A percentile compares a stretch with the other conserved stretches of the same genome.
phyloP scores from a whole-genome alignment of 2,888 invertebrate species.

The Metacarcinus magister region DNA sequence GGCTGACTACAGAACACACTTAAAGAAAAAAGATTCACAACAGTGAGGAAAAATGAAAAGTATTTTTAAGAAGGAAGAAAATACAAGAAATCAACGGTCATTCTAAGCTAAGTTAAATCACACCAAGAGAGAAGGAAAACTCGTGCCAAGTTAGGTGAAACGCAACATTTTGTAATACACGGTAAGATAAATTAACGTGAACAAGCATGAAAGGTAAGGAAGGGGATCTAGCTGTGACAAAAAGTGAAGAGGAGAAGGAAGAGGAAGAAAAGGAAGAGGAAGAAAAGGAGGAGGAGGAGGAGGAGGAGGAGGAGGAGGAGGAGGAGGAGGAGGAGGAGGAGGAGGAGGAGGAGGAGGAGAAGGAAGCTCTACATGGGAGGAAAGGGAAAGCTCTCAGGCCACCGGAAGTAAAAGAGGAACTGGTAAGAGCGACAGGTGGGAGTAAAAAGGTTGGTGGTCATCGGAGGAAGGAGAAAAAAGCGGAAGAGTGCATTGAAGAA shows the following conservation, averaged over 20 bases:
- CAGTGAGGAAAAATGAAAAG: neutral
- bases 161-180: neutral
- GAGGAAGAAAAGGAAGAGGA: neutral
- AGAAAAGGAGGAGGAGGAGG: constrained; percentile 6
- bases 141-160: too few relatives aligned
- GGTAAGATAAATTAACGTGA: neutral
- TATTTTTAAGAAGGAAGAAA: neutral
- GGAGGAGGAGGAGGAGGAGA: constrained; percentile 50
- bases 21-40: neutral
- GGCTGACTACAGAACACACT: neutral
- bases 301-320: neutral
- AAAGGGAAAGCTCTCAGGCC: neutral
- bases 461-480: constrained; percentile 22
- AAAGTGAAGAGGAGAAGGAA: neutral
- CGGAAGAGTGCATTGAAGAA: neutral
- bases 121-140: neutral
- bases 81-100: neutral
- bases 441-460: constrained; percentile 13
- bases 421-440: neutral
- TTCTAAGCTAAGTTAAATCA: neutral
- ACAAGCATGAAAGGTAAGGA: neutral
- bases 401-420: constrained; percentile 3
- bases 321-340: constrained; percentile 55
- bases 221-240: neutral
- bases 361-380: constrained; percentile 49